A percentile compares a stretch with the other conserved stretches of the same genome.
Evolutionary conservation across 64 coral and sea anemone genomes (phyloP).

Genomic region (Dendrophyllia cribrosa): DNA sequence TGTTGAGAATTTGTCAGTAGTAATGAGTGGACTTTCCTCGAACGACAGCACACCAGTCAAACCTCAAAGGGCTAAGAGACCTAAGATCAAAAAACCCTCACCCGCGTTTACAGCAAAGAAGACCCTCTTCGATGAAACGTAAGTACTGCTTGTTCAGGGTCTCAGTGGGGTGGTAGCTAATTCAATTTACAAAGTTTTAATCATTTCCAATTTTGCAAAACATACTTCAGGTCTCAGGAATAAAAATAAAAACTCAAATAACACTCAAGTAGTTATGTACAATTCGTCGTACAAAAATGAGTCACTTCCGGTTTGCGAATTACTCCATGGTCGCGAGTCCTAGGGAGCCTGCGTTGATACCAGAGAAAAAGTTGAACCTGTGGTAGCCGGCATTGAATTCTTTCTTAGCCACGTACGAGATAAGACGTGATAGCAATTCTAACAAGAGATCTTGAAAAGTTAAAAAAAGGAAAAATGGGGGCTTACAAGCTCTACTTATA

Average conservation of each 20-base stretch:
- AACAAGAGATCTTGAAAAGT: too few relatives aligned
- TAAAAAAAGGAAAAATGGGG: background rate
- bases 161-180: background rate
- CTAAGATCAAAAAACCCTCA: constrained; percentile 16
- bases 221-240: constrained; percentile 22
- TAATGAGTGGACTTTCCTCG: constrained; percentile 20
- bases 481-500: constrained; percentile 10
- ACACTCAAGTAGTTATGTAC: background rate
- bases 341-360: background rate
- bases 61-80: constrained; percentile 11
- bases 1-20: constrained; percentile 18
- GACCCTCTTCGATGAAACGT: constrained; percentile 2
- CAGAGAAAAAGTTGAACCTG: background rate
- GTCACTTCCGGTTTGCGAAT: constrained; percentile 10
- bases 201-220: constrained; percentile 18
- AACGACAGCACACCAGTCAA: constrained; percentile 19
- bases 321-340: background rate
- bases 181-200: background rate
- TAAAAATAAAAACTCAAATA: constrained; percentile 24
- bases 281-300: constrained; percentile 10
- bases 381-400: background rate
- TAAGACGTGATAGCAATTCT: too few relatives aligned
- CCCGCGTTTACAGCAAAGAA: constrained; percentile 10
- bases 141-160: background rate
- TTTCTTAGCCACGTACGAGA: background rate